Evolutionary conservation across 2,113 vertebrate species (phyloP).

Genomic region (Ciconia stormi): DNA sequence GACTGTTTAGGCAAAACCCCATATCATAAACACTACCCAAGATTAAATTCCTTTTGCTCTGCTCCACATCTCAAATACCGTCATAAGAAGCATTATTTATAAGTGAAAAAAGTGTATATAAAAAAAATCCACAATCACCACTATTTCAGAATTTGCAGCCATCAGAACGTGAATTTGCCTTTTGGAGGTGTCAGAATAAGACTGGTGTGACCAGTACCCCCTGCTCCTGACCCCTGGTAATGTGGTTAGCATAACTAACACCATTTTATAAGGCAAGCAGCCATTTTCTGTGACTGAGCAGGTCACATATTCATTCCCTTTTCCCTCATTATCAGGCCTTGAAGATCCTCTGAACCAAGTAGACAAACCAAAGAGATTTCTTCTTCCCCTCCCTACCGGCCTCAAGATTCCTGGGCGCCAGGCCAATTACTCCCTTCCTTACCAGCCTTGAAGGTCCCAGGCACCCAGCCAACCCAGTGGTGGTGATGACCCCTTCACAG

Average conservation of each 20-base stretch:
- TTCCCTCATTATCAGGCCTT: not conserved
- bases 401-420: not conserved
- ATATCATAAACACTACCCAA: not conserved
- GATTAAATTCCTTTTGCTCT: not conserved
- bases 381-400: not conserved
- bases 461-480: not conserved
- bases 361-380: not conserved
- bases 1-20: not conserved
- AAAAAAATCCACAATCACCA: not conserved
- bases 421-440: rapidly evolving
- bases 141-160: not conserved
- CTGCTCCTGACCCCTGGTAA: not conserved
- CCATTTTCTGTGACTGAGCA: rapidly evolving
- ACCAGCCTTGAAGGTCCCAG: not conserved
- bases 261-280: not conserved
- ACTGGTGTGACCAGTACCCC: rapidly evolving
- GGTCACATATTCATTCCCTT: not conserved
- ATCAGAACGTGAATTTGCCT: not conserved
- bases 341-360: not conserved
- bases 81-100: not conserved
- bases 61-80: not conserved
- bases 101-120: not conserved
- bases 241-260: not conserved
- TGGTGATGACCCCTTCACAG: rapidly evolving
- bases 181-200: not conserved